A percentile compares a stretch with the other conserved stretches of the same genome.
Evolutionary conservation across 2,888 invertebrate genomes (phyloP).

Genomic region (Bruchidius siliquastri): DNA sequence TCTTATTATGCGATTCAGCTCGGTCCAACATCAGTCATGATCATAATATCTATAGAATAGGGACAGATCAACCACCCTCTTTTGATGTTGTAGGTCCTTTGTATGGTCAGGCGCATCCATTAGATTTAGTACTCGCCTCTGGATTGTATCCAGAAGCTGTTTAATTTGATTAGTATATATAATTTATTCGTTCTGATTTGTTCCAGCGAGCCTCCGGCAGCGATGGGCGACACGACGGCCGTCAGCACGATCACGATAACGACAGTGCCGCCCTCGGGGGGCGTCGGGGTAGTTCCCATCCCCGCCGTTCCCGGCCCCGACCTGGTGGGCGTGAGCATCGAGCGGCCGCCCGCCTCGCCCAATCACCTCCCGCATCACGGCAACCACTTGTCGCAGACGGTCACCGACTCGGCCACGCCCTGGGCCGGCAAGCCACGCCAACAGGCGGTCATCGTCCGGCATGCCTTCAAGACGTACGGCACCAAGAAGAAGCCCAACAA

Average conservation of each 20-base stretch:
- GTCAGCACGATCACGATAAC: constrained; percentile 29
- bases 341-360: constrained; percentile 29
- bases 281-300: not conserved
- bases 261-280: constrained; percentile 46
- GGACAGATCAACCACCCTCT: too few relatives aligned
- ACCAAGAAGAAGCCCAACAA: constrained; percentile 81
- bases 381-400: constrained; percentile 34
- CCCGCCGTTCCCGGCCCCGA: constrained; percentile 40
- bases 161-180: too few relatives aligned
- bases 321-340: constrained; percentile 43
- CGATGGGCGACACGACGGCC: not conserved
- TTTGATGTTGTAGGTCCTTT: too few relatives aligned
- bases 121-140: too few relatives aligned
- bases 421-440: constrained; percentile 63
- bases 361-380: not conserved
- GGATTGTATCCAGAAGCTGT: too few relatives aligned
- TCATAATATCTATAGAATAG: too few relatives aligned
- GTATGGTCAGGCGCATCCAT: too few relatives aligned
- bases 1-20: too few relatives aligned
- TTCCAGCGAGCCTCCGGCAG: not conserved
- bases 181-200: not conserved
- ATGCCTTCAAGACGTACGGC: constrained; percentile 87
- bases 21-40: too few relatives aligned
- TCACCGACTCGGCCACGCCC: constrained; percentile 31
- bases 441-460: constrained; percentile 81